Percentiles rank a stretch among this genome's conserved stretches.
Evolutionary conservation across 2,113 vertebrate species (phyloP).

Genomic region (Odontesthes bonariensis): DNA sequence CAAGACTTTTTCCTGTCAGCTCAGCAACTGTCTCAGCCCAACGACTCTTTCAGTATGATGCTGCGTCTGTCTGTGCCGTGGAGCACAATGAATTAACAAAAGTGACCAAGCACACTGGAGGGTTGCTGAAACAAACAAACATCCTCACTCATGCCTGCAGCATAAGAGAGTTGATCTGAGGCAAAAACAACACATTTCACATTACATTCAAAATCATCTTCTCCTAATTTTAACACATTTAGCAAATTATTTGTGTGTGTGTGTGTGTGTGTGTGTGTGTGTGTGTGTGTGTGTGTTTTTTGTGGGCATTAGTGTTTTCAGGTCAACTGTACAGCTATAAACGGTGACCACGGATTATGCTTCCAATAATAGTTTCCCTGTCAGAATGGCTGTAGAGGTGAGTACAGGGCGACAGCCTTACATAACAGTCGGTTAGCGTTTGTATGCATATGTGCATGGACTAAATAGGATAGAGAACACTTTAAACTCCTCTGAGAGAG

Average conservation of each 20-base stretch:
- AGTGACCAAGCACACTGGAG: constrained; percentile 15
- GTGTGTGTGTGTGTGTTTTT: neutral
- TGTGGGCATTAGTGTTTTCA: constrained; percentile 8
- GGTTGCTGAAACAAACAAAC: neutral
- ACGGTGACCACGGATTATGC: constrained; percentile 60
- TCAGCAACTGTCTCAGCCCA: constrained; percentile 47
- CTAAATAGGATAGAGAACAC: neutral
- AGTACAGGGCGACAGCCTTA: constrained; percentile 50
- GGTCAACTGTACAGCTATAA: constrained; percentile 33
- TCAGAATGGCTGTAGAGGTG: constrained; percentile 57
- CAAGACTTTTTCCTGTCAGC: constrained; percentile 45
- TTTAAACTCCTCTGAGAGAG: neutral
- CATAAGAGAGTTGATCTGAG: neutral
- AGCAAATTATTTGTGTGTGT: neutral
- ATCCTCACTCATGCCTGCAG: neutral
- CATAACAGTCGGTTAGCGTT: constrained; percentile 48
- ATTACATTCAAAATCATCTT: constrained; percentile 2
- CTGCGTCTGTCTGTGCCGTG: constrained; percentile 14
- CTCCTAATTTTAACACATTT: neutral
- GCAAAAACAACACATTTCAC: neutral
- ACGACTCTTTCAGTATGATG: constrained; percentile 23
- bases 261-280: neutral
- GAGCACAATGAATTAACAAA: constrained; percentile 6
- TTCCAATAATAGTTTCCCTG: constrained; percentile 66
- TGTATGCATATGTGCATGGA: constrained; percentile 7